Evolutionary conservation across 1,140 invertebrate species (phyloP).

Genomic region (Drosophila malerkotliana): DNA sequence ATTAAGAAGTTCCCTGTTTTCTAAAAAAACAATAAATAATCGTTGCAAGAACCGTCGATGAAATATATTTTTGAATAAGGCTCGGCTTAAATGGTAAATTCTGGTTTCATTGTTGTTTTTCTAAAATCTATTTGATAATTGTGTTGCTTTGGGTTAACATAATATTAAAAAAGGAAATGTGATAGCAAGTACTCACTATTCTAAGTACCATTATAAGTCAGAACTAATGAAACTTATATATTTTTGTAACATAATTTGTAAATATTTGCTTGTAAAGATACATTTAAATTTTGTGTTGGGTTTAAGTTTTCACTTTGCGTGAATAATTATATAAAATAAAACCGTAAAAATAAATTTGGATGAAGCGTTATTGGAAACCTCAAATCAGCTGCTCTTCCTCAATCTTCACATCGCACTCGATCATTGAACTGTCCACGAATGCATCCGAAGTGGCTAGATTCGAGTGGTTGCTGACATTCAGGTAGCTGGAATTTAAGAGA

Average conservation of each 20-base stretch:
- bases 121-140: background rate
- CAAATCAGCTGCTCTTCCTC: constrained; percentile 61
- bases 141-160: background rate
- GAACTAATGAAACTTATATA: background rate
- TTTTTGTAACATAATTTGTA: background rate
- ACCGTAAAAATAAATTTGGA: constrained; percentile 32
- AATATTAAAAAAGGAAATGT: background rate
- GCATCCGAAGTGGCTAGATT: constrained; percentile 9
- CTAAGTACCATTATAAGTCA: background rate
- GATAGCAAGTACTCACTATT: background rate
- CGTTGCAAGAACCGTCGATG: too few species aligned
- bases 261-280: background rate
- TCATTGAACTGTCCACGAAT: constrained; percentile 38
- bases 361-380: constrained; percentile 1
- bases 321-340: constrained; percentile 5
- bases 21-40: too few species aligned
- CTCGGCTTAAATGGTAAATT: too few species aligned
- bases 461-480: constrained; percentile 3
- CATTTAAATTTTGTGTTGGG: background rate
- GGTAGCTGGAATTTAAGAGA: constrained; percentile 13
- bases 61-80: too few species aligned
- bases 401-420: constrained; percentile 73
- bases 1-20: too few species aligned
- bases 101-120: background rate
- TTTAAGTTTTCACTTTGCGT: background rate